Conservation (phyloP, 1,140 invertebrate species). For the Acromyrmex charruanus region DNA sequence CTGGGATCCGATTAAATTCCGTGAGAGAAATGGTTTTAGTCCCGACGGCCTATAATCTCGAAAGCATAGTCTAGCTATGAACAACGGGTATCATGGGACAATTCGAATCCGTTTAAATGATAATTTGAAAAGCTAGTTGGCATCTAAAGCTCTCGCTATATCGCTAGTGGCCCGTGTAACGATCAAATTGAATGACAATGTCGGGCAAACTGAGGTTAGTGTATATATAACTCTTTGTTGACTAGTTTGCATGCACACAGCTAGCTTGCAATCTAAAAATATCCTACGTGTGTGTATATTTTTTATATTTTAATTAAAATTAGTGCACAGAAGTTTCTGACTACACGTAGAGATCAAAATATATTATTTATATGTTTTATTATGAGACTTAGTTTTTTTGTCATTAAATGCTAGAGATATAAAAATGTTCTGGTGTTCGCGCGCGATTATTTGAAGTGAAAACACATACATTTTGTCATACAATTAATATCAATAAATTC, state of each 20-base stretch:
- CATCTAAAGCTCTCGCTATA: conserved; percentile 49
- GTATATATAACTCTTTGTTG: conserved; percentile 32
- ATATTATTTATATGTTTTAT: background rate
- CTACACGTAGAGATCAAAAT: background rate
- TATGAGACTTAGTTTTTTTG: background rate
- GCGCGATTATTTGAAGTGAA: background rate
- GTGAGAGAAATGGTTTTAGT: conserved; percentile 54
- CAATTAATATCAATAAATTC: background rate
- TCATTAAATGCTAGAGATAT: background rate
- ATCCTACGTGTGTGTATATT: background rate
- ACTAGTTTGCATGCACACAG: conserved; percentile 13
- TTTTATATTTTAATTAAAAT: conserved; percentile 21
- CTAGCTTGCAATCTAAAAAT: conserved; percentile 8
- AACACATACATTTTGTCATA: too few species aligned
- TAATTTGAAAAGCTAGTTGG: conserved; percentile 79
- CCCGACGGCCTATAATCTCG: conserved; percentile 77
- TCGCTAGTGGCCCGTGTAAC: conserved; percentile 39
- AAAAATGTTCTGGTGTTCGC: background rate
- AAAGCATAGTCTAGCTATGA: conserved; percentile 74
- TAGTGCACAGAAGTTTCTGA: background rate
- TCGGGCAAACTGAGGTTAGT: background rate
- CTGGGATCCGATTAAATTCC: conserved; percentile 63
- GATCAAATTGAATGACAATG: background rate
- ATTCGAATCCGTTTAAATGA: conserved; percentile 83
- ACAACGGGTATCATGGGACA: conserved; percentile 70